Conservation (phyloP, 1,140 invertebrate species). For the Calycopis cecrops region DNA sequence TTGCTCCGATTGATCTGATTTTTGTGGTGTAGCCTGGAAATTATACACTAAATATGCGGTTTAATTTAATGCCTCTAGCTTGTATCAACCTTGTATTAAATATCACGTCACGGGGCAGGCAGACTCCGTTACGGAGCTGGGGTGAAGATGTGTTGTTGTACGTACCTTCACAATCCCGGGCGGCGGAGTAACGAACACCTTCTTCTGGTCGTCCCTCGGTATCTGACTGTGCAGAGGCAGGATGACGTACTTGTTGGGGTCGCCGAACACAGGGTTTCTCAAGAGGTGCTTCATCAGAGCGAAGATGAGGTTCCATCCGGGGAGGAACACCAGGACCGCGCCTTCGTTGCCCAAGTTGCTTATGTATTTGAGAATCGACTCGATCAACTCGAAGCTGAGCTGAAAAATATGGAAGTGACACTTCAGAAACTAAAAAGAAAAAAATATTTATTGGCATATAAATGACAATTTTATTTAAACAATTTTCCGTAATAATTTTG, state of each 20-base stretch:
- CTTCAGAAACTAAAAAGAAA: too few relatives aligned
- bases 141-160: too few relatives aligned
- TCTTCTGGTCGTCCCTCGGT: slow-evolving; percentile 91
- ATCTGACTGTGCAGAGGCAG: slow-evolving; percentile 94
- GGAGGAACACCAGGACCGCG: slow-evolving; percentile 93
- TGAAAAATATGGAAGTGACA: slow-evolving; percentile 53
- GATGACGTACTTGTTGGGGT: slow-evolving; percentile 78
- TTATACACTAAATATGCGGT: too few relatives aligned
- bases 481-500: too few relatives aligned
- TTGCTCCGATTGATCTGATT: too few relatives aligned
- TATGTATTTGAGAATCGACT: slow-evolving; percentile 87
- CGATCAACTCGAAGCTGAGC: slow-evolving; percentile 94
- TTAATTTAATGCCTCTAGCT: too few relatives aligned
- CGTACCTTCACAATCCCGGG: slow-evolving; percentile 61
- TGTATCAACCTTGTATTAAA: too few relatives aligned
- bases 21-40: too few relatives aligned
- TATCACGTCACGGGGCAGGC: too few relatives aligned
- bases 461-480: too few relatives aligned
- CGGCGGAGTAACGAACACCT: slow-evolving; percentile 89
- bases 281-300: slow-evolving; percentile 91
- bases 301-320: slow-evolving; percentile 97
- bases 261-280: slow-evolving; percentile 85
- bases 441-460: too few relatives aligned
- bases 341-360: slow-evolving; percentile 83
- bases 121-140: too few relatives aligned